These are phyloP conservation scores for Synanthedon tipuliformis DNA, from an alignment of 2,888 invertebrate genomes.

Conservation along the genomic window DNA sequence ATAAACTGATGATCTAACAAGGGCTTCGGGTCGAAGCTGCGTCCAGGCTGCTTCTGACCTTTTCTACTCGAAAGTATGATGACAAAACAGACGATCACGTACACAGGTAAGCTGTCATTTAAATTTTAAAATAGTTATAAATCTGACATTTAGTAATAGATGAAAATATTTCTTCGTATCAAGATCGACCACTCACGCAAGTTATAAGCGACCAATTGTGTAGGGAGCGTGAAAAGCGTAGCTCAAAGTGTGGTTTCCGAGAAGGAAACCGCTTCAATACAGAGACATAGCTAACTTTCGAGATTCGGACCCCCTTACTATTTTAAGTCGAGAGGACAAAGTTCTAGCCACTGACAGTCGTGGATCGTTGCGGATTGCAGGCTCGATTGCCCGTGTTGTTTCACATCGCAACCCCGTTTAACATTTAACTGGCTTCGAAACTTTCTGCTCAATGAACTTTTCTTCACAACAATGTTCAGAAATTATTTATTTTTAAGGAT, in stretches of 20 bases:
- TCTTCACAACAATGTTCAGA: slow-evolving; percentile 2
- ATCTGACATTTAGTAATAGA: no score
- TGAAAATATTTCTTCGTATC: no score
- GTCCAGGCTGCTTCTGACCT: no score
- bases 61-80: no score
- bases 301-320: slow-evolving; percentile 12
- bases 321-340: slow-evolving; percentile 15
- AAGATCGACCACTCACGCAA: not conserved
- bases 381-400: slow-evolving; percentile 12
- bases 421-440: slow-evolving; percentile 7
- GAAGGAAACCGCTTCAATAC: slow-evolving; percentile 20
- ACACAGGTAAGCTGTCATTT: no score
- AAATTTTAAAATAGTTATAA: no score
- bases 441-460: slow-evolving; percentile 5
- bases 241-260: slow-evolving; percentile 17
- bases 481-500: not conserved
- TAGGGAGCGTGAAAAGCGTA: slow-evolving; percentile 9
- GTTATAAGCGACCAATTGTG: not conserved
- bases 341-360: slow-evolving; percentile 13
- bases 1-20: no score
- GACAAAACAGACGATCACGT: no score
- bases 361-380: slow-evolving; percentile 9
- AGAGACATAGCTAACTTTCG: slow-evolving; percentile 19
- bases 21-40: no score
- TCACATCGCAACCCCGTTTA: slow-evolving; percentile 12